A percentile compares a stretch with the other conserved stretches of the same genome.
phyloP scores from a whole-genome alignment of 1,140 invertebrate species.

The Teleopsis dalmanni region DNA sequence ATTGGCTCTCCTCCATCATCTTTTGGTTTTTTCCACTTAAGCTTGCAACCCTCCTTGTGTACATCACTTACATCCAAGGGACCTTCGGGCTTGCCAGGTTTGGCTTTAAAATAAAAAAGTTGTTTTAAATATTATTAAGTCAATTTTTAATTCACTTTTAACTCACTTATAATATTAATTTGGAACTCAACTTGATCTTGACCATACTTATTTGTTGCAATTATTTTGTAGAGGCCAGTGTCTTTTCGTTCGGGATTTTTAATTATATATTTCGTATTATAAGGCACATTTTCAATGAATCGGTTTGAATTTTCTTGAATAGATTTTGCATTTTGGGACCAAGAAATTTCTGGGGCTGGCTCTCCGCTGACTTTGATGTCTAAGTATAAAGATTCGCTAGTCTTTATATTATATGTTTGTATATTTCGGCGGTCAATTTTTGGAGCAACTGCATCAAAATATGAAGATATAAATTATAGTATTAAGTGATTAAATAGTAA shows the following conservation, averaged over 20 bases:
- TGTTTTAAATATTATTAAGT: slow-evolving; percentile 1
- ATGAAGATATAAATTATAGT: too few relatives aligned
- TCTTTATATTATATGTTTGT: slow-evolving; percentile 77
- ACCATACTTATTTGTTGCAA: slow-evolving; percentile 78
- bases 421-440: slow-evolving; percentile 87
- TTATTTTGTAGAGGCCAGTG: slow-evolving; percentile 78
- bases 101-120: slow-evolving; percentile 52
- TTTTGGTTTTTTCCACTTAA: slow-evolving; percentile 96
- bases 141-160: background rate
- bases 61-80: slow-evolving; percentile 93
- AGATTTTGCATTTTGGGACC: slow-evolving; percentile 56
- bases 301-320: slow-evolving; percentile 50
- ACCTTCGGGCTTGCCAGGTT: slow-evolving; percentile 87
- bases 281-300: slow-evolving; percentile 75
- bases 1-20: slow-evolving; percentile 96
- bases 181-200: slow-evolving; percentile 84
- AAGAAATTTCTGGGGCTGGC: slow-evolving; percentile 77
- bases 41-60: slow-evolving; percentile 87
- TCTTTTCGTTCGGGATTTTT: slow-evolving; percentile 76
- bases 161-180: slow-evolving; percentile 81
- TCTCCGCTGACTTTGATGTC: slow-evolving; percentile 90
- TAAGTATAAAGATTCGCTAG: slow-evolving; percentile 81
- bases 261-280: slow-evolving; percentile 78
- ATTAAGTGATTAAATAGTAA: too few relatives aligned
- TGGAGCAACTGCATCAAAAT: slow-evolving; percentile 72